phyloP scores from a whole-genome alignment of 2,797 vertebrate species.

The Acanthurus leucopareius region DNA sequence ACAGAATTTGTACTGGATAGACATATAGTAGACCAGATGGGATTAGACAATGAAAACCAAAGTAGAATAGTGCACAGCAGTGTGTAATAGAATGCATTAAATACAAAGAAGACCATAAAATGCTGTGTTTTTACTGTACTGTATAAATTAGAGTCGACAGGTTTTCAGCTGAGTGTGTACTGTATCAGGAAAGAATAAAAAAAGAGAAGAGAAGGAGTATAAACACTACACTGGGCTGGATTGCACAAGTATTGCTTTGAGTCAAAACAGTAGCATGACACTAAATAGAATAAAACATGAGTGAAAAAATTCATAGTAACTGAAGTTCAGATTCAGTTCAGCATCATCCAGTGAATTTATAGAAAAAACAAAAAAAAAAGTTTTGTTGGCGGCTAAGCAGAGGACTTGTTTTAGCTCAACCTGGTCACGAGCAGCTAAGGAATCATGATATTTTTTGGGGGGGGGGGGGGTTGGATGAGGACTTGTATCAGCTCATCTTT shows the following conservation, averaged over 20 bases:
- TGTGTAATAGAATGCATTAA: slow-evolving; percentile 7
- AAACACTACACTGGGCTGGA: not conserved
- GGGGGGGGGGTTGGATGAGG: slow-evolving; percentile 6
- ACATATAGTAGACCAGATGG: slow-evolving; percentile 1
- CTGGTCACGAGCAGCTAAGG: slow-evolving; percentile 27
- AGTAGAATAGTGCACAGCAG: not conserved
- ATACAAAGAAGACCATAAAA: not conserved
- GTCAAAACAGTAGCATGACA: not conserved
- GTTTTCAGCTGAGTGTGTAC: not conserved
- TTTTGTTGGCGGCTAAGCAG: slow-evolving; percentile 22
- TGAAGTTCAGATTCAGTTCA: slow-evolving; percentile 46
- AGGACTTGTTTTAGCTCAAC: slow-evolving; percentile 17
- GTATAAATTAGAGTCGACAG: not conserved
- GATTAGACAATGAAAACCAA: slow-evolving; percentile 12
- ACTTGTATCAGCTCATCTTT: slow-evolving; percentile 51
- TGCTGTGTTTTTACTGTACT: not conserved
- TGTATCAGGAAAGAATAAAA: not conserved
- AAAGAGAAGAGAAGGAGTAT: not conserved
- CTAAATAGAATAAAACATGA: slow-evolving; percentile 33
- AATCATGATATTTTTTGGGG: slow-evolving; percentile 19
- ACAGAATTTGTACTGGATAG: slow-evolving; percentile 27
- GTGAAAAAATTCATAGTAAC: slow-evolving; percentile 15
- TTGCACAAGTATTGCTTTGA: slow-evolving; percentile 2
- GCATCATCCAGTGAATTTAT: slow-evolving; percentile 18
- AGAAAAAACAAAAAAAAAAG: not conserved